These are phyloP conservation scores for Acanthaster planci DNA, from an alignment of 35 echinoderm and acorn worm genomes.

Conservation along the genomic window DNA sequence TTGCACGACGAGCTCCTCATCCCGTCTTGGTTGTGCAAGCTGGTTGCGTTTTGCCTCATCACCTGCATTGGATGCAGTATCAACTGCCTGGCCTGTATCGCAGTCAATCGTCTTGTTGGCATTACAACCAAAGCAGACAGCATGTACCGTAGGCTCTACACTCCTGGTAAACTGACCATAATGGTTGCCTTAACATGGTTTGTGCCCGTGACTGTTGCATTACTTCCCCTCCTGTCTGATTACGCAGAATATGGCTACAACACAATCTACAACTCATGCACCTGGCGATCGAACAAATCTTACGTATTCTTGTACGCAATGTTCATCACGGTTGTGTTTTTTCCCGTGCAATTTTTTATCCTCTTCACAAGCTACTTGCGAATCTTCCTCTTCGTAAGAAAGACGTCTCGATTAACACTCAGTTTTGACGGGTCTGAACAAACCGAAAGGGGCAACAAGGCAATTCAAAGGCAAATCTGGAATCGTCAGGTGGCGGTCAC, in stretches of 20 bases:
- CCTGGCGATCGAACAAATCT: background rate
- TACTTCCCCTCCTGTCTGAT: slow-evolving; percentile 39
- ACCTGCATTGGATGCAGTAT: slow-evolving; percentile 53
- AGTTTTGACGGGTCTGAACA: too few species aligned
- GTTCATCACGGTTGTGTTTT: background rate
- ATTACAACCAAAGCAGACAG: slow-evolving; percentile 23
- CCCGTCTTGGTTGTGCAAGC: slow-evolving; percentile 24
- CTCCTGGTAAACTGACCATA: background rate
- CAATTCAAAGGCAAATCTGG: background rate
- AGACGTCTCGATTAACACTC: background rate
- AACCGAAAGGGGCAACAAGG: background rate
- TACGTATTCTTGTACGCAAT: background rate
- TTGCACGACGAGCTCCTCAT: slow-evolving; percentile 45
- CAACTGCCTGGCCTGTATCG: slow-evolving; percentile 59
- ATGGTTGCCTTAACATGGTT: slow-evolving; percentile 55
- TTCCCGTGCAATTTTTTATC: background rate
- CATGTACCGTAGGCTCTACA: slow-evolving; percentile 49
- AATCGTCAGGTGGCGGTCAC: slow-evolving; percentile 64
- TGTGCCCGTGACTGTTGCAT: slow-evolving; percentile 20
- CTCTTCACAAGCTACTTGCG: background rate
- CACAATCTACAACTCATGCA: slow-evolving; percentile 49
- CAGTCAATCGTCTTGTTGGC: slow-evolving; percentile 42
- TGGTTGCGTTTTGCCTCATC: slow-evolving; percentile 20
- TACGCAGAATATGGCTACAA: slow-evolving; percentile 51
- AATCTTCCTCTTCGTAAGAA: slow-evolving; percentile 4